Percentiles rank a stretch among this genome's conserved stretches.
Evolutionary conservation across 2,113 vertebrate species (phyloP).

Genomic region (Malurus elegans): DNA sequence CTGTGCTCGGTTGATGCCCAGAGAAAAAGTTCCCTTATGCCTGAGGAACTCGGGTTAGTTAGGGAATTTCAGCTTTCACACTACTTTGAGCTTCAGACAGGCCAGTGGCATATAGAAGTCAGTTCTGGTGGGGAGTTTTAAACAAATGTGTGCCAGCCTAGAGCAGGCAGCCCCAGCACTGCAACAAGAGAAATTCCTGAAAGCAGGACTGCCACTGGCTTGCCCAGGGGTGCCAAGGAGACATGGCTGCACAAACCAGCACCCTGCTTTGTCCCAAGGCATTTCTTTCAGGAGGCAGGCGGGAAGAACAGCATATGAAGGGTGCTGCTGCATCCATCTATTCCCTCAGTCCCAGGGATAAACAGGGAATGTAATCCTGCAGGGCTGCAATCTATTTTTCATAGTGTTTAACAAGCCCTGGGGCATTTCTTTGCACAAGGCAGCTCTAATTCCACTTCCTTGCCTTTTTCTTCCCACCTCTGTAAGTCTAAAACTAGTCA

Average conservation of each 20-base stretch:
- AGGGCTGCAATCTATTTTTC: background rate
- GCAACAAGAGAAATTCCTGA: background rate
- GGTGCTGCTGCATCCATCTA: accelerated
- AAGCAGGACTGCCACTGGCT: background rate
- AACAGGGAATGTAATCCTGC: background rate
- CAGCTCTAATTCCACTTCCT: background rate
- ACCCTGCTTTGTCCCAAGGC: background rate
- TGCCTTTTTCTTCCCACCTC: background rate
- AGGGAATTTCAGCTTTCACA: background rate
- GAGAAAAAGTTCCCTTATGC: background rate
- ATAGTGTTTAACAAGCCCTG: background rate
- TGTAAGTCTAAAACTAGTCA: background rate
- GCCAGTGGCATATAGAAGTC: background rate
- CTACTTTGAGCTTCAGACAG: background rate
- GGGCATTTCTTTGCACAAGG: background rate
- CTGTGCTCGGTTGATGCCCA: background rate
- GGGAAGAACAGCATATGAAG: background rate
- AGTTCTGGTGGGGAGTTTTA: background rate
- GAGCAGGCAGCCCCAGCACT: background rate
- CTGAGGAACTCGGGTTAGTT: background rate
- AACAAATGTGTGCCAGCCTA: background rate
- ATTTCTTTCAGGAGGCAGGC: background rate
- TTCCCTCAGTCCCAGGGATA: background rate
- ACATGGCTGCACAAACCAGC: background rate
- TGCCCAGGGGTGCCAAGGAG: background rate